Base-by-base conservation (phyloP, 2,113 vertebrate genomes). In the Rhinoderma darwinii region DNA sequence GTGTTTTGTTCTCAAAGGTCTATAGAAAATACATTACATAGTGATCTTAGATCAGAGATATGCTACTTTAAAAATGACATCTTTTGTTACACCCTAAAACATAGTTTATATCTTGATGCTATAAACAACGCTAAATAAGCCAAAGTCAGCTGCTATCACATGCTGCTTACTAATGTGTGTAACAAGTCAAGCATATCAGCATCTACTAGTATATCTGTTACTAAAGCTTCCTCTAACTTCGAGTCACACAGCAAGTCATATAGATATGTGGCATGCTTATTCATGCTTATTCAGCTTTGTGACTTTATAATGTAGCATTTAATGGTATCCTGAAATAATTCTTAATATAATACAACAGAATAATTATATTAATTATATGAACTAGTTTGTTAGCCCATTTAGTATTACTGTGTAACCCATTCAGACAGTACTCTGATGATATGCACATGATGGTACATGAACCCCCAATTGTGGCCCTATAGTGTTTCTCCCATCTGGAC, bases 121-220 rank as follows among this genome's bases (percentile, higher is more conserved):
- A 44, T 75, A 75, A 75, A 47, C 12, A 20, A 77, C 17, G 20
- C 39, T 74, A 39, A 43, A 39, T 66, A 72, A 39, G 17, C 15
- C 72, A 74, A n/a, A 74, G 72, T 43, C 72, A 74, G 72, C 72
- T 43, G 37, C 39, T 74, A 35, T 50, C 15, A 32, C 20, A 78
- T 78, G 44, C 47, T 54, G 47, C 27, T 54, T 32, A 11, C 11
- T 37, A 10, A 9, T 12, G 22, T n/a, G 11, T 25, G 22, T 43
- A 43, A 25, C 10, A 12, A 14, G 72, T 41, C 72, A 43, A 43
- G 22, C 22, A 74, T 41, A 74, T 41, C 37, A 43, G 37, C 39
- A 43, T 78, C 75, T 35, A n/a, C n/a, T n/a, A n/a, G n/a, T n/a
- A 78, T 20, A 50, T 30, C 15, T 32, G 47, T 32, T 32, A 54